Evolutionary conservation across 2,888 invertebrate genomes (phyloP), one percentile per base, ranked within the genome.

Genomic region (Trileptium ribeirensis): DNA sequence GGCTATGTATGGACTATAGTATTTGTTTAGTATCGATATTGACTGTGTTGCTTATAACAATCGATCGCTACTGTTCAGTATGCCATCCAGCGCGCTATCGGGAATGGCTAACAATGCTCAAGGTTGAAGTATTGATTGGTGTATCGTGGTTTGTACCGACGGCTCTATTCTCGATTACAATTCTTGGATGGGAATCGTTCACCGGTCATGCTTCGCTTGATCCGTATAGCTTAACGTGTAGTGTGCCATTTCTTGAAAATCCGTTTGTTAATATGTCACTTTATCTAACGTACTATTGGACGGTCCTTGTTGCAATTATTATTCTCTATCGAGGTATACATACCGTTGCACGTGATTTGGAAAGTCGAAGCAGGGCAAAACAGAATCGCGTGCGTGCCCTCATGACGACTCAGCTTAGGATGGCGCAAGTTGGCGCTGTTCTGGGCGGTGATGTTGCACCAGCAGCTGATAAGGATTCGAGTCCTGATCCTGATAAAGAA

Each of bases 61-160:
- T 82, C 36, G 77, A 82, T 67, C 67, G 82, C 36, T 82, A 82
- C 67, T 8, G 82, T 37, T 85, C 85, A 81, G 88, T 88, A 3
- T 87, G 87, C 67, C 86, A 88, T 78, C 87, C 88, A 19, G 87
- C 88, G 38, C 85, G 84, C 79, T 88, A 88, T 81, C 81, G 88
- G 2, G 86, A 87, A 82, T 88, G 88, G 88, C 87, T 87, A 81
- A 86, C 97, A 1, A 95, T 96, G 87, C 93, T 93, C 83, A 92
- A 94, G 86, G 97, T 97, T 19, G 74, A 19, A 74, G 36, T 67
- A 33, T 82, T 86, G 39, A 88, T 88, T 67, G 79, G 86, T 74
- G 77, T 87, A 75, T 86, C 86, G 0, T 88, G 88, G 88, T 64
- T 88, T 1, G 70, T 88, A 67, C 87, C 88, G 0, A 85, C 86